phyloP scores from a whole-genome alignment of 2,888 invertebrate genomes.

The Aphodius sticticus region DNA sequence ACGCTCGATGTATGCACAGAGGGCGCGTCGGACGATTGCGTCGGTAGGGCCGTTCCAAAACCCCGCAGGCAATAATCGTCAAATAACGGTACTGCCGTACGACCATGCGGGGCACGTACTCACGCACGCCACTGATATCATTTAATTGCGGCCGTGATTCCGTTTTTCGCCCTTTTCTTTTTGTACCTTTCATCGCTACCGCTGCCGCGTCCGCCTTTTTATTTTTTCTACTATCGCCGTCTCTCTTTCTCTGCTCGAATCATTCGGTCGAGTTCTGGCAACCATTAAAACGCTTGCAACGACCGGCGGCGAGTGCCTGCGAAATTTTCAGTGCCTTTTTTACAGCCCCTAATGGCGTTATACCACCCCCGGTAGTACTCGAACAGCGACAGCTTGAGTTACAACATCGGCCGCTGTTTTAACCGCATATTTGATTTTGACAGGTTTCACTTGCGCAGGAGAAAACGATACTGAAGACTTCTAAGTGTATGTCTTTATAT shows the following conservation, averaged over 20 bases:
- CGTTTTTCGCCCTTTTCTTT: neutral
- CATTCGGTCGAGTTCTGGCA: neutral
- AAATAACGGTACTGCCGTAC: neutral
- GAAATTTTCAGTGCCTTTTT: neutral
- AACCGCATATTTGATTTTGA: neutral
- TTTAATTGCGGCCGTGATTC: neutral
- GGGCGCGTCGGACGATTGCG: neutral
- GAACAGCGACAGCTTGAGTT: neutral
- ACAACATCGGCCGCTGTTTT: neutral
- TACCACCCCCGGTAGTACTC: neutral
- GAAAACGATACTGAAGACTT: neutral
- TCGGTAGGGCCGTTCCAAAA: neutral
- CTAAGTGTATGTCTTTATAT: neutral
- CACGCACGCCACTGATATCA: constrained; percentile 4
- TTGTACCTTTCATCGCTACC: neutral
- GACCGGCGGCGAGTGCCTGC: neutral
- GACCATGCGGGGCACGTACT: neutral
- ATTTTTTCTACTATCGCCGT: neutral
- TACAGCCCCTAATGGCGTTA: neutral
- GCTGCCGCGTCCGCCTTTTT: neutral
- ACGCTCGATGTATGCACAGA: neutral
- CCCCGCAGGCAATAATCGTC: neutral
- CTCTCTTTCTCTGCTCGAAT: neutral
- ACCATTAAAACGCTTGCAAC: neutral
- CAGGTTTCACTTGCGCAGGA: neutral